Evolutionary conservation across 2,888 invertebrate species (phyloP), one percentile per base, ranked within the genome.

Genomic region (Hylaea fasciaria): DNA sequence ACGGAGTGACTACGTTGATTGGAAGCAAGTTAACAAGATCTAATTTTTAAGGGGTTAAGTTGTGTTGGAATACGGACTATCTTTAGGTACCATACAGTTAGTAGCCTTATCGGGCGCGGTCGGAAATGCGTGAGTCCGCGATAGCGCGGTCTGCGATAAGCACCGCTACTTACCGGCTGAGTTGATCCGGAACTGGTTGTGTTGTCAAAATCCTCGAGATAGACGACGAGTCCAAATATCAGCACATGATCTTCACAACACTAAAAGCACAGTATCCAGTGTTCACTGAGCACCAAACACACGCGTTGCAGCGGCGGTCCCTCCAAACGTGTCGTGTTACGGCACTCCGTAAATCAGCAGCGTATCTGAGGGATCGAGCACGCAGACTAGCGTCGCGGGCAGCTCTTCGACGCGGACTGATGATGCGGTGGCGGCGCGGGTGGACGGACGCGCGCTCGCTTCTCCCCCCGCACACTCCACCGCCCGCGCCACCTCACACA

Each of bases 271-370:
- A 90, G 79, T 84, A 88, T 89, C 84, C 85, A 87, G 78, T 84
- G 87, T 89, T 85, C 83, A 88, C 86, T 83, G 82, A 88, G 85
- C 89, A 91, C 89, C 80, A 86, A 85, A 81, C 89, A 91, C 89
- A 88, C 89, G 82, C 86, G 87, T 82, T 85, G 82, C 83, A 85
- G 86, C 86, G 82, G 81, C 82, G 80, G 86, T 91, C 91, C 92
- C 91, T 91, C 91, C 91, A 92, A 92, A 92, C 91, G 91, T 92
- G 91, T 91, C 91, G 90, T 91, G 90, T 91, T 91, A 91, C 91
- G 91, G 91, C 85, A 82, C 88, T 85, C 91, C 91, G 91, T 91
- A 91, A 91, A 90, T 89, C 91, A 91, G 91, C 91, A 91, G 88
- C 90, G 91, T 91, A 91, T 92, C 91, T 92, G 92, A 91, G 91